phyloP scores from a whole-genome alignment of 2,888 invertebrate species.

The Hemicrepidius hirtus region DNA sequence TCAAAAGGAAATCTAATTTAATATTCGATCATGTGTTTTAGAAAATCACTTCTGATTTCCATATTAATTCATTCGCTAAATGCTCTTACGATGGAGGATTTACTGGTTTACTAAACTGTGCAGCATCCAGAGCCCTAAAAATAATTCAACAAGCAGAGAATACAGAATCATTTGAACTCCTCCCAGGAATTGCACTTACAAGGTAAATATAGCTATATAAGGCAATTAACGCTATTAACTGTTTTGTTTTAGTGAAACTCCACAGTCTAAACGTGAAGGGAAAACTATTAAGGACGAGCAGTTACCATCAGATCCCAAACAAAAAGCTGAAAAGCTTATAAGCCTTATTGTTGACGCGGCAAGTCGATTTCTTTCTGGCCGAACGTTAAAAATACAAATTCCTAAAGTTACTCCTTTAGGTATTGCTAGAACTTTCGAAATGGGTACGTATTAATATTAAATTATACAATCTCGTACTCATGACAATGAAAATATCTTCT shows the following conservation, averaged over 20 bases:
- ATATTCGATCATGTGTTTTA: neutral
- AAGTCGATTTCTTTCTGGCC: conserved; percentile 76
- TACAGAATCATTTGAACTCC: conserved; percentile 75
- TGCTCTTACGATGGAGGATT: conserved; percentile 34
- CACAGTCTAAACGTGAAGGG: conserved; percentile 48
- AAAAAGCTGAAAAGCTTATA: conserved; percentile 74
- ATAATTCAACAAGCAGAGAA: conserved; percentile 75
- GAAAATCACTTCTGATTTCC: neutral
- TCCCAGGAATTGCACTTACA: conserved; percentile 77
- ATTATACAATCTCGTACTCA: too few species aligned
- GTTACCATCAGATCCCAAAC: conserved; percentile 74
- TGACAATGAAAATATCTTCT: too few species aligned
- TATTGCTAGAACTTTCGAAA: conserved; percentile 83
- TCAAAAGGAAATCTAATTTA: too few species aligned
- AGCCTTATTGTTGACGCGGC: conserved; percentile 76
- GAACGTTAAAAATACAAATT: conserved; percentile 82
- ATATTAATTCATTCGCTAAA: neutral
- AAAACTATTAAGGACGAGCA: conserved; percentile 51
- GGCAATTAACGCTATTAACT: too few species aligned
- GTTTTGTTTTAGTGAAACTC: conserved; percentile 49
- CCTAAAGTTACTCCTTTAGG: conserved; percentile 79
- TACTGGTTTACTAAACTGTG: conserved; percentile 68
- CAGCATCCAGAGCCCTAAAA: conserved; percentile 77
- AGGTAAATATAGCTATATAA: conserved; percentile 64
- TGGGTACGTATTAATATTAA: conserved; percentile 77